Evolutionary conservation across 2,797 vertebrate genomes (phyloP).

Genomic region (Malurus splendens): DNA sequence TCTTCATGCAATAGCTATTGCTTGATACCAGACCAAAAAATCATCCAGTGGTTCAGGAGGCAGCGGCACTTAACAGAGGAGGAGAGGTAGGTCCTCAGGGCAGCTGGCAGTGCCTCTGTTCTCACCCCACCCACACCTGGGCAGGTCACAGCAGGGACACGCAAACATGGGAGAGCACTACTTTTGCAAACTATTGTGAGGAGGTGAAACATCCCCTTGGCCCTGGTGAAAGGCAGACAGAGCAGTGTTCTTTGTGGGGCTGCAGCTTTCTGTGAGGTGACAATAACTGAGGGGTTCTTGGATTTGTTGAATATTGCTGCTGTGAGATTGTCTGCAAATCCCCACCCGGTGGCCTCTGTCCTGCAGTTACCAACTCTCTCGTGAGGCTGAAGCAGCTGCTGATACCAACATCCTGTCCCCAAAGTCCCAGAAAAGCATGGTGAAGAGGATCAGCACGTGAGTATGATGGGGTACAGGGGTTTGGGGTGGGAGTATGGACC

Average conservation of each 20-base stretch:
- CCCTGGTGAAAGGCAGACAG: not conserved
- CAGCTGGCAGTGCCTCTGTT: not conserved
- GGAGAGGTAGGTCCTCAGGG: constrained; percentile 77
- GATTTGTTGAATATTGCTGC: not conserved
- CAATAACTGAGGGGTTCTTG: not conserved
- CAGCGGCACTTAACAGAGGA: constrained; percentile 85
- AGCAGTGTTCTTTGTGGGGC: not conserved
- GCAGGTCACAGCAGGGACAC: not conserved
- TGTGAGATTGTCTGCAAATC: not conserved
- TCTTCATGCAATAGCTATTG: constrained; percentile 95
- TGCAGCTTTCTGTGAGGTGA: not conserved
- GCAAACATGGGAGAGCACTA: not conserved
- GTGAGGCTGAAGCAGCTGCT: constrained; percentile 83
- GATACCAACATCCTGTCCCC: constrained; percentile 83
- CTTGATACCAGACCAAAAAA: constrained; percentile 77
- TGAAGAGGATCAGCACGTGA: constrained; percentile 95
- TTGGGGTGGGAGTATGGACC: not conserved
- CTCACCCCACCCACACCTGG: not conserved
- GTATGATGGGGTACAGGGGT: constrained; percentile 28
- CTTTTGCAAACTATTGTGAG: not conserved
- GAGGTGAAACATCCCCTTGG: not conserved
- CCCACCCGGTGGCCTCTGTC: not conserved
- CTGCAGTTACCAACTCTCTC: constrained; percentile 83
- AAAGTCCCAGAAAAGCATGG: constrained; percentile 91
- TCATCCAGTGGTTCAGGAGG: constrained; percentile 87